phyloP scores from a whole-genome alignment of 2,888 invertebrate genomes.

The Xylota segnis region DNA sequence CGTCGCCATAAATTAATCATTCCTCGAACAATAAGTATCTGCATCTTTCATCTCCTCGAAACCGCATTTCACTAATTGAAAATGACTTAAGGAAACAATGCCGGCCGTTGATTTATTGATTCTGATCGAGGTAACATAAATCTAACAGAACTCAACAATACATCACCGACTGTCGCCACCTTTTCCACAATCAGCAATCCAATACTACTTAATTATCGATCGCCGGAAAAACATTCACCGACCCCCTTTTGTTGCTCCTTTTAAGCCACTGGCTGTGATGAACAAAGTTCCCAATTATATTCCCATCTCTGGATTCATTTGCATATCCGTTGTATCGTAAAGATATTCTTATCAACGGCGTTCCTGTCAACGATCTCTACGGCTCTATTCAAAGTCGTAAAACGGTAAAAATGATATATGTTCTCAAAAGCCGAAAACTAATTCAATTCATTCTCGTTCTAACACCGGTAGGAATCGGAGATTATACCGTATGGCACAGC shows the following conservation, averaged over 20 bases:
- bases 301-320: constrained; percentile 32
- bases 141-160: constrained; percentile 32
- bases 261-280: constrained; percentile 7
- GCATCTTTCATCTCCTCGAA: background rate
- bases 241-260: constrained; percentile 26
- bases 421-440: constrained; percentile 22
- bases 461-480: constrained; percentile 59
- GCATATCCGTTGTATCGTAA: constrained; percentile 61
- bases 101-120: constrained; percentile 34
- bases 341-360: constrained; percentile 36
- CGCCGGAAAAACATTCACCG: constrained; percentile 19
- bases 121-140: constrained; percentile 32
- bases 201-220: constrained; percentile 17
- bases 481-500: constrained; percentile 46
- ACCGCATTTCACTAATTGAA: constrained; percentile 10
- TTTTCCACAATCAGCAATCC: constrained; percentile 31
- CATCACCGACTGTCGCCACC: constrained; percentile 37
- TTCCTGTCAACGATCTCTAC: constrained; percentile 30
- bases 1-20: constrained; percentile 15
- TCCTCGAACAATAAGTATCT: background rate
- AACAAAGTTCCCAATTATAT: constrained; percentile 22
- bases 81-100: constrained; percentile 35
- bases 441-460: constrained; percentile 25
- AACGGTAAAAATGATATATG: constrained; percentile 50
- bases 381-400: background rate